A percentile compares a stretch with the other conserved stretches of the same genome.
These are phyloP conservation scores for Shinisaurus crocodilurus DNA, from an alignment of 2,113 vertebrate species.

Conservation along the genomic window DNA sequence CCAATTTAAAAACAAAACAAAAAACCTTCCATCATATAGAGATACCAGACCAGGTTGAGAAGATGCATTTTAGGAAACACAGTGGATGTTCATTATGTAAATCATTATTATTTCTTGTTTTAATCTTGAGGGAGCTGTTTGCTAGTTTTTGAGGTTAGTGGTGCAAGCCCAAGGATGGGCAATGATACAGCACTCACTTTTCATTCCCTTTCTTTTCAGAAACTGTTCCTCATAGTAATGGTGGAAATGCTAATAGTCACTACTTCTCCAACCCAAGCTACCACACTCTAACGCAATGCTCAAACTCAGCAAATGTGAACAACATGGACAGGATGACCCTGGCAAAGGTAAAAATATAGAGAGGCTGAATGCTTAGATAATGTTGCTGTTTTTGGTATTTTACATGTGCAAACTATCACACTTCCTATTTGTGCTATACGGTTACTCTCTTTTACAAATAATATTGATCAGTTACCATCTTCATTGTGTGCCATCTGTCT, in stretches of 20 bases:
- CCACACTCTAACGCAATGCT: constrained; percentile 91
- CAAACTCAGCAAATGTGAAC: constrained; percentile 79
- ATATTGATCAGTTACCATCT: background rate
- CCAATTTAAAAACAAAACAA: background rate
- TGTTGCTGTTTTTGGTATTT: background rate
- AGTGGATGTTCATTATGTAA: background rate
- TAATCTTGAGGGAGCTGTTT: background rate
- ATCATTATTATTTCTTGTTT: background rate
- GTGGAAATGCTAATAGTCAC: constrained; percentile 87
- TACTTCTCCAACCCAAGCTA: constrained; percentile 99
- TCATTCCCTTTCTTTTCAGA: constrained; percentile 76
- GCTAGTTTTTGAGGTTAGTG: background rate
- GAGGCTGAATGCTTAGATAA: background rate
- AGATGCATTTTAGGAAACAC: background rate
- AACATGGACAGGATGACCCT: constrained; percentile 80
- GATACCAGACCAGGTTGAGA: background rate
- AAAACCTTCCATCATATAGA: background rate
- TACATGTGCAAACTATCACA: background rate
- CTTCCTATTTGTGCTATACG: background rate
- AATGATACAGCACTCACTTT: background rate
- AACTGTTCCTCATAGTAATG: constrained; percentile 81
- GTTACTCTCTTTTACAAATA: constrained; percentile 24
- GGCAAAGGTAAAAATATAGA: constrained; percentile 80
- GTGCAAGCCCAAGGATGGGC: background rate
- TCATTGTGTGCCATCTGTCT: constrained; percentile 1